A percentile compares a stretch with the other conserved stretches of the same genome.
Conservation (phyloP, 2,888 invertebrate species). For the Tortricodes alternella region DNA sequence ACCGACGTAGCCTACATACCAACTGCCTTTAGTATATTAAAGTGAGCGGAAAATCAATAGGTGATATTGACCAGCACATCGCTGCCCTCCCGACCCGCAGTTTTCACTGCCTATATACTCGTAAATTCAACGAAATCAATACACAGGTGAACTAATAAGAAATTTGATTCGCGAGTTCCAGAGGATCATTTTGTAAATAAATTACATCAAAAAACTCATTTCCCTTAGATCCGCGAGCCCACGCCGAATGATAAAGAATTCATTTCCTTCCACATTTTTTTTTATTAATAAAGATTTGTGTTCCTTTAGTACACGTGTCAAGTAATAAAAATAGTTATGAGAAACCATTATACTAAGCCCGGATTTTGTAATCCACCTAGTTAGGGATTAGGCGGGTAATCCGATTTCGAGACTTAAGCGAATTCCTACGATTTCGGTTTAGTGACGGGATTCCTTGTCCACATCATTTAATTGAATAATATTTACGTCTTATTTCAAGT, state of each 20-base stretch:
- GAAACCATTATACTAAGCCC: constrained; percentile 53
- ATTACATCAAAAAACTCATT: constrained; percentile 12
- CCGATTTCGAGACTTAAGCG: constrained; percentile 41
- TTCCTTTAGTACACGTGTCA: constrained; percentile 6
- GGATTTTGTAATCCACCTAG: constrained; percentile 59
- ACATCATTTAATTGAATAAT: constrained; percentile 41
- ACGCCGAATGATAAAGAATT: constrained; percentile 10
- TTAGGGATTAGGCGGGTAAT: constrained; percentile 61
- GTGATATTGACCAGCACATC: constrained; percentile 25
- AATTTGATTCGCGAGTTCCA: constrained; percentile 16
- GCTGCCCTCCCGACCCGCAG: constrained; percentile 12
- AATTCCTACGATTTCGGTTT: constrained; percentile 54
- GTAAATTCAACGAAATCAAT: constrained; percentile 11
- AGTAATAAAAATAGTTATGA: constrained; percentile 40
- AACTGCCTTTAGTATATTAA: constrained; percentile 25
- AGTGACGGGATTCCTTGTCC: constrained; percentile 40
- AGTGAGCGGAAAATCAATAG: constrained; percentile 26
- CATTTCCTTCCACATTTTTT: constrained; percentile 9
- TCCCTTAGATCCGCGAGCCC: constrained; percentile 5
- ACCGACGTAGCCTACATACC: constrained; percentile 29
- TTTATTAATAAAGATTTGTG: constrained; percentile 4
- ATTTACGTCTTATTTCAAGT: constrained; percentile 32
- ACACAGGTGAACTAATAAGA: constrained; percentile 6
- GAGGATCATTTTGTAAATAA: not conserved
- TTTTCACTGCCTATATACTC: constrained; percentile 18